phyloP scores from a whole-genome alignment of 2,888 invertebrate species.

The Onchidella celtica region DNA sequence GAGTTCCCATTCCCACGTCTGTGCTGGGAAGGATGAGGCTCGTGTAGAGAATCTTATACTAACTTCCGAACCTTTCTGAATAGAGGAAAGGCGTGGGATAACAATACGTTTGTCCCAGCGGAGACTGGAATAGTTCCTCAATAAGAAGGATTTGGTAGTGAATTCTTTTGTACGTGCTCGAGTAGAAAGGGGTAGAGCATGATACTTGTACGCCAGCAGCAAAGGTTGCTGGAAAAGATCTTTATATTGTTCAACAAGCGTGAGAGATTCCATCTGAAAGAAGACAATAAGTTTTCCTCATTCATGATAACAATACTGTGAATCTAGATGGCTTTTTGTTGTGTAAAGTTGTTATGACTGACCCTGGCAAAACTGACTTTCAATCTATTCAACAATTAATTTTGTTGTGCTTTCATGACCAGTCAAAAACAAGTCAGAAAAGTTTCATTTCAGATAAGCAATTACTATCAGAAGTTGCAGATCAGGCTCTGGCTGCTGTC shows the following conservation, averaged over 20 bases:
- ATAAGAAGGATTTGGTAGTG: slow-evolving; percentile 74
- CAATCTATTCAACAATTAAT: too few relatives aligned
- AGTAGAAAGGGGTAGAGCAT: slow-evolving; percentile 79
- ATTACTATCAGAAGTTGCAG: too few relatives aligned
- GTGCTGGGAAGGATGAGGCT: slow-evolving; percentile 78
- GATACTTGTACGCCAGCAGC: slow-evolving; percentile 80
- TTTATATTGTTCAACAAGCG: slow-evolving; percentile 85
- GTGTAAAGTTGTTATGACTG: too few relatives aligned
- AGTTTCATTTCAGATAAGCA: too few relatives aligned
- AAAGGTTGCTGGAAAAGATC: slow-evolving; percentile 78
- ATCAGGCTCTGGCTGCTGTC: too few relatives aligned
- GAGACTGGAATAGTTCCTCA: slow-evolving; percentile 80
- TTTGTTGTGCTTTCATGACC: too few relatives aligned
- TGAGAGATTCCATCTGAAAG: slow-evolving; percentile 84
- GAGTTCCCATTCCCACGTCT: slow-evolving; percentile 81
- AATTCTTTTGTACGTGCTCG: slow-evolving; percentile 75
- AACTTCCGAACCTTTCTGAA: slow-evolving; percentile 74
- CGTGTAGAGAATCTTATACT: slow-evolving; percentile 78
- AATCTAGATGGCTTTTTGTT: too few relatives aligned
- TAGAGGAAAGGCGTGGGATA: slow-evolving; percentile 68
- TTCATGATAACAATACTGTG: too few relatives aligned
- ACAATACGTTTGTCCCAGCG: slow-evolving; percentile 81
- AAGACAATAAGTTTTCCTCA: not conserved
- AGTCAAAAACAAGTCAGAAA: too few relatives aligned
- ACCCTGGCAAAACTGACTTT: too few relatives aligned